These are phyloP conservation scores for Pterocles gutturalis DNA, from an alignment of 2,113 vertebrate species.

Conservation along the genomic window DNA sequence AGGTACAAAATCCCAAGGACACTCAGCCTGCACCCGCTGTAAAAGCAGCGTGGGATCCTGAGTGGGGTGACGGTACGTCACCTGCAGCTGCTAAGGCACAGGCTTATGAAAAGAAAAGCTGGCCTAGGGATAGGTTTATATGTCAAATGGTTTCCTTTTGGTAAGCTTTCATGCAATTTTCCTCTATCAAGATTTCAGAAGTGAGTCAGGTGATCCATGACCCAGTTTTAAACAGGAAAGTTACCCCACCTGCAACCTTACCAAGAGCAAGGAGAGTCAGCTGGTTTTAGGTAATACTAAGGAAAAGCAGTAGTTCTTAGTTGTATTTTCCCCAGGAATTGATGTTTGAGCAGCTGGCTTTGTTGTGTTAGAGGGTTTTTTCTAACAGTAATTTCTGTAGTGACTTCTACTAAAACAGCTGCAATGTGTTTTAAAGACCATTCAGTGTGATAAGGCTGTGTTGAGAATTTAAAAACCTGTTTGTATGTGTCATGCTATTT, in stretches of 20 bases:
- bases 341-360: not conserved
- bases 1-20: not conserved
- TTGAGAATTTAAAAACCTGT: not conserved
- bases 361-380: not conserved
- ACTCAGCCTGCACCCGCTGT: not conserved
- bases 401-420: not conserved
- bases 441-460: not conserved
- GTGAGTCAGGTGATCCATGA: not conserved
- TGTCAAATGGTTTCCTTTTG: not conserved
- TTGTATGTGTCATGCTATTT: not conserved
- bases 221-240: not conserved
- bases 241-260: not conserved
- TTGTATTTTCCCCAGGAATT: not conserved
- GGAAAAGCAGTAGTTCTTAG: not conserved
- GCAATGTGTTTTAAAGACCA: not conserved
- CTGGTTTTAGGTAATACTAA: not conserved
- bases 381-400: not conserved
- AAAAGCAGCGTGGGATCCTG: not conserved
- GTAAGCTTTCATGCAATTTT: not conserved
- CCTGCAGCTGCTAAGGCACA: not conserved
- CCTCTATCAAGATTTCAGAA: not conserved
- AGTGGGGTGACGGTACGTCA: not conserved
- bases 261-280: not conserved
- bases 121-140: not conserved
- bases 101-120: not conserved